phyloP scores from a whole-genome alignment of 2,113 vertebrate genomes.

The Tangachromis dhanisi region DNA sequence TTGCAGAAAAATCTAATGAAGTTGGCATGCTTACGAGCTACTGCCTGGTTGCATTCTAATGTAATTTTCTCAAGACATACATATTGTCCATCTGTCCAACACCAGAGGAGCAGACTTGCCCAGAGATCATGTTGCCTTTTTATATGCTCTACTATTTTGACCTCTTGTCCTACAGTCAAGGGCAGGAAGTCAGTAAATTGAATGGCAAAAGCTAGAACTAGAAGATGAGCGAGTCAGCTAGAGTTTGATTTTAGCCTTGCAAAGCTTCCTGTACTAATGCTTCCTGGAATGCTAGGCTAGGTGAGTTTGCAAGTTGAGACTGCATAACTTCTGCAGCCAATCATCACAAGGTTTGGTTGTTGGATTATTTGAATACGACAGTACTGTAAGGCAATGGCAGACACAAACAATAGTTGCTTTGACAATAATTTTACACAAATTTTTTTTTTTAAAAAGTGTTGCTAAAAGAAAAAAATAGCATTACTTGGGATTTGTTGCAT shows the following conservation, averaged over 20 bases:
- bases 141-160: not conserved
- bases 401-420: not conserved
- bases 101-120: not conserved
- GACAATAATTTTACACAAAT: not conserved
- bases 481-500: not conserved
- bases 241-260: not conserved
- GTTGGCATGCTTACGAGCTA: not conserved
- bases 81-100: not conserved
- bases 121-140: not conserved
- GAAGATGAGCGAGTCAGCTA: not conserved
- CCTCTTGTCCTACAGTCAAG: not conserved
- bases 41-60: not conserved
- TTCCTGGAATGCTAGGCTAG: not conserved
- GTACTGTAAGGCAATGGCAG: not conserved
- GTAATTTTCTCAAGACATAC: not conserved
- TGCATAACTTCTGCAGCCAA: not conserved
- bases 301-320: not conserved
- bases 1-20: not conserved
- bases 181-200: not conserved
- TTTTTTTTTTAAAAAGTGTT: fast-evolving
- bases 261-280: not conserved
- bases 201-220: not conserved
- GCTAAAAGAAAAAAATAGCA: not conserved
- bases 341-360: not conserved
- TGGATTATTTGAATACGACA: not conserved